Conservation (phyloP, 2,113 vertebrate genomes). For the Glaucomys volans region DNA sequence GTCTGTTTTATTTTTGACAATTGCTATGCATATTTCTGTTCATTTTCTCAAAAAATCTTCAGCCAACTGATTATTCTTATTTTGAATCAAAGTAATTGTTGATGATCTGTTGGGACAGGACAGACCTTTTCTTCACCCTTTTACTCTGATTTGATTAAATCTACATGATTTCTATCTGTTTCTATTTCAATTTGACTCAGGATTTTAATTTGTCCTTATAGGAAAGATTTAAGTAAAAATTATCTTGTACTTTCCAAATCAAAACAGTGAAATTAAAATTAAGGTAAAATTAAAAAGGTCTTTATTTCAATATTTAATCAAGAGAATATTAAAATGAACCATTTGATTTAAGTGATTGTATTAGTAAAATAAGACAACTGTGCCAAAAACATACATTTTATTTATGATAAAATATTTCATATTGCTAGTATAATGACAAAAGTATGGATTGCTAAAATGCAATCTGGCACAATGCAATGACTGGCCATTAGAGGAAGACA, state of each 20-base stretch:
- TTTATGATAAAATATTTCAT: background rate
- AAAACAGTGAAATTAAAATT: background rate
- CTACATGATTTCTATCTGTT: background rate
- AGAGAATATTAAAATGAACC: background rate
- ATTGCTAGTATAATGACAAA: conserved; percentile 10
- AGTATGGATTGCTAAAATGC: background rate
- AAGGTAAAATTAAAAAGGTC: background rate
- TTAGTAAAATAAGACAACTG: background rate
- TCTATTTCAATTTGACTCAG: background rate
- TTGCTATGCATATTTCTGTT: background rate
- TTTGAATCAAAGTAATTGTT: background rate
- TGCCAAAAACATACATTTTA: background rate
- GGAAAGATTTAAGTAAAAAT: background rate
- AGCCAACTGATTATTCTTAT: background rate
- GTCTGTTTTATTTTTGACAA: background rate
- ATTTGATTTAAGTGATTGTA: conserved; percentile 14
- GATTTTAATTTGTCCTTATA: conserved; percentile 7
- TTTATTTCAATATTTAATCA: conserved; percentile 4
- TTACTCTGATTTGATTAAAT: background rate
- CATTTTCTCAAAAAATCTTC: background rate
- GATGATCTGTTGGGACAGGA: background rate
- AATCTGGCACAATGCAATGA: background rate
- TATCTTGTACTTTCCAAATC: background rate
- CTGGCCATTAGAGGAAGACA: background rate
- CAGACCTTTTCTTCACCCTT: background rate